These are phyloP conservation scores for Stenopsyche tienmushanensis DNA, from an alignment of 1,140 invertebrate species.

Conservation along the genomic window DNA sequence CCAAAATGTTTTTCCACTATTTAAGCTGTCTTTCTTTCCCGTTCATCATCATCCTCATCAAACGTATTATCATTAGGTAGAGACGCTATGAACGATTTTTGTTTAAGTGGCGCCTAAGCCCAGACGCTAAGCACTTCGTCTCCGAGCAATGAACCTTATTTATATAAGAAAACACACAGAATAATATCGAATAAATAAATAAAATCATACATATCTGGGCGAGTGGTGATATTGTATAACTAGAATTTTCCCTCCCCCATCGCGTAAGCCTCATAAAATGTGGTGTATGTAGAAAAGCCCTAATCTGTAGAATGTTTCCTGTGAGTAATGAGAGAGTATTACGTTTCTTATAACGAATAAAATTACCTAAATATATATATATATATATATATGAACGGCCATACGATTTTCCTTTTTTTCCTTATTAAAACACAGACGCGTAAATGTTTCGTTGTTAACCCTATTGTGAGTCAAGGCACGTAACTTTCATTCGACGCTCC, in stretches of 20 bases:
- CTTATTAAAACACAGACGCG: too few species aligned
- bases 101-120: conserved; percentile 17
- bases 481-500: not conserved
- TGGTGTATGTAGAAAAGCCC: conserved; percentile 21
- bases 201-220: conserved; percentile 29
- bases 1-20: too few species aligned
- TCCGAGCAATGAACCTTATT: conserved; percentile 11
- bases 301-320: conserved; percentile 2
- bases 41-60: conserved; percentile 1
- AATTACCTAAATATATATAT: not conserved
- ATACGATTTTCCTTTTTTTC: too few species aligned
- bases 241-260: conserved; percentile 10
- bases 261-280: conserved; percentile 16
- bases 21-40: not conserved
- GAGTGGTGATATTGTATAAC: conserved; percentile 14
- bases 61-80: conserved; percentile 10
- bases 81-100: conserved; percentile 18
- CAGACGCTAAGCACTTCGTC: conserved; percentile 7
- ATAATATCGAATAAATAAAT: conserved; percentile 1
- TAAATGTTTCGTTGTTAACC: too few species aligned
- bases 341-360: not conserved
- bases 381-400: not conserved
- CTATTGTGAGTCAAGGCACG: too few species aligned
- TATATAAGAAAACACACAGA: not conserved
- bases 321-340: conserved; percentile 1